These are phyloP conservation scores for Cryptus viduatorius DNA, from an alignment of 2,888 invertebrate species.

Conservation along the genomic window DNA sequence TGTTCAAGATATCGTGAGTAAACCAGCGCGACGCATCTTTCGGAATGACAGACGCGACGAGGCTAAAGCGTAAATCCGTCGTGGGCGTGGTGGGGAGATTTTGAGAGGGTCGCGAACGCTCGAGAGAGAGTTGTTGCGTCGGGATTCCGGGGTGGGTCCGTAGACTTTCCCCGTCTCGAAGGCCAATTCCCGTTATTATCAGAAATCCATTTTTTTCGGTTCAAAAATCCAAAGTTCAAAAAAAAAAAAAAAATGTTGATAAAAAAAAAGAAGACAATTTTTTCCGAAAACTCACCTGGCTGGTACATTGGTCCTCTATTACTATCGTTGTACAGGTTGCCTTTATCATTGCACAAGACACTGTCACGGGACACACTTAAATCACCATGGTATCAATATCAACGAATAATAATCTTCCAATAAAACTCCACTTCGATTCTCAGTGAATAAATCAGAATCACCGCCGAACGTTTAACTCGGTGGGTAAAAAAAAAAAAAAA, in stretches of 20 bases:
- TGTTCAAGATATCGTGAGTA: neutral
- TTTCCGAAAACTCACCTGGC: conserved; percentile 77
- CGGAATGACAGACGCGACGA: conserved; percentile 54
- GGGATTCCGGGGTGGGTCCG: conserved; percentile 69
- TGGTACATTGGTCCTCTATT: conserved; percentile 83
- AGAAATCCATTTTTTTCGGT: neutral
- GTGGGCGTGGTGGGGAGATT: conserved; percentile 76
- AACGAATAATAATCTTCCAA: conserved; percentile 9
- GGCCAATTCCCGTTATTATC: neutral
- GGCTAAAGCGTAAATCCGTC: conserved; percentile 61
- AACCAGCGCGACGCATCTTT: conserved; percentile 48
- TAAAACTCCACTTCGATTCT: conserved; percentile 29
- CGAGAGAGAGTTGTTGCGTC: conserved; percentile 56
- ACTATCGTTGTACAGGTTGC: conserved; percentile 75
- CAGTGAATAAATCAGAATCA: neutral
- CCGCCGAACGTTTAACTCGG: neutral
- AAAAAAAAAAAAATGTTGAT: neutral
- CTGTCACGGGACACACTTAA: conserved; percentile 77
- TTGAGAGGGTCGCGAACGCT: conserved; percentile 66
- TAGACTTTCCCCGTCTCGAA: conserved; percentile 58
- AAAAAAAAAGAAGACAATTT: neutral
- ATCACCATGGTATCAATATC: conserved; percentile 71
- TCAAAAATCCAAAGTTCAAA: no score
- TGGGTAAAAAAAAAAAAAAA: conserved; percentile 9
- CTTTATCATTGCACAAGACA: conserved; percentile 83